Evolutionary conservation across 2,113 vertebrate genomes (phyloP).

Genomic region (Chionomys nivalis): DNA sequence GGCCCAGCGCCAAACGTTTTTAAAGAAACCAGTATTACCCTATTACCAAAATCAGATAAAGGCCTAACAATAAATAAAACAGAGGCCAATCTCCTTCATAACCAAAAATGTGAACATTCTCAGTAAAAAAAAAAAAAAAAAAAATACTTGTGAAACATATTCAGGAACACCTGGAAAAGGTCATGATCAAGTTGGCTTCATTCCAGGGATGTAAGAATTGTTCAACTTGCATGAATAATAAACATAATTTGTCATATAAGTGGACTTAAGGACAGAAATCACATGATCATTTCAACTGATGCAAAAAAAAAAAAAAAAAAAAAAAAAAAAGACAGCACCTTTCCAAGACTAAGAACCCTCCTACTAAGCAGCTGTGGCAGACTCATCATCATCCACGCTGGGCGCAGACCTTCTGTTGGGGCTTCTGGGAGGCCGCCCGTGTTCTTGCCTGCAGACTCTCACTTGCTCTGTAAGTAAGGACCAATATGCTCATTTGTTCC

Average conservation of each 20-base stretch:
- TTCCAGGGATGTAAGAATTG: neutral
- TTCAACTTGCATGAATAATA: neutral
- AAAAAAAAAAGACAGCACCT: neutral
- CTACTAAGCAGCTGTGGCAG: neutral
- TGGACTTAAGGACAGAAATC: neutral
- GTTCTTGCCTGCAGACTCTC: neutral
- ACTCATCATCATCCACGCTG: neutral
- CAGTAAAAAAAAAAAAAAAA: too few species aligned
- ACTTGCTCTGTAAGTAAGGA: neutral
- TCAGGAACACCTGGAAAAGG: neutral
- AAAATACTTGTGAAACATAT: neutral
- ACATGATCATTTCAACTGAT: neutral
- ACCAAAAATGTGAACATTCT: too few species aligned
- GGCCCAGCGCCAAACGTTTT: too few species aligned
- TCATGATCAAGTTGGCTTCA: neutral
- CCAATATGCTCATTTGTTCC: neutral
- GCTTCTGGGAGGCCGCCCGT: neutral
- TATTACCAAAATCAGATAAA: too few species aligned
- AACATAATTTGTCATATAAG: neutral
- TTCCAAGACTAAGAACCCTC: neutral
- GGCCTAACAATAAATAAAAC: too few species aligned
- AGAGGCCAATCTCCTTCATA: too few species aligned
- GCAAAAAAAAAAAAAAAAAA: neutral
- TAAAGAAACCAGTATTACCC: too few species aligned
- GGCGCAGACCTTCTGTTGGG: neutral